phyloP scores from a whole-genome alignment of 1,140 invertebrate genomes.

The Camponotus pennsylvanicus region DNA sequence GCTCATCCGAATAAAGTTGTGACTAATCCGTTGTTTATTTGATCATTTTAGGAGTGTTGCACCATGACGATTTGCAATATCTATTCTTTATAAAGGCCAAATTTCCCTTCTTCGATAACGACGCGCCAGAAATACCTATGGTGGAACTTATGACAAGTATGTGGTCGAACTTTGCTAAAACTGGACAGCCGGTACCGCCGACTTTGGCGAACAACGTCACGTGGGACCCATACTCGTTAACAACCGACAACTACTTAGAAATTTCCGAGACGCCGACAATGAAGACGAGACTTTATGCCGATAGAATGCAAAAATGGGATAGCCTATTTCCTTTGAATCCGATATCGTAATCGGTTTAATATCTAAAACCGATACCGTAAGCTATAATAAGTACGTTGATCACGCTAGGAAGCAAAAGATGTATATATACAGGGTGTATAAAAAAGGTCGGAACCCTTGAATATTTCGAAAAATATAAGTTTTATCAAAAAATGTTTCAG shows the following conservation, averaged over 20 bases:
- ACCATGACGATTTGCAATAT: slow-evolving; percentile 89
- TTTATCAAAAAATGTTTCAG: too few relatives aligned
- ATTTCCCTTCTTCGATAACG: slow-evolving; percentile 70
- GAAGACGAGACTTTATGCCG: slow-evolving; percentile 85
- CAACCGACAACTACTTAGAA: slow-evolving; percentile 87
- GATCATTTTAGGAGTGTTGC: slow-evolving; percentile 85
- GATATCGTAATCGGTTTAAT: too few relatives aligned
- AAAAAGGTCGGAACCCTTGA: too few relatives aligned
- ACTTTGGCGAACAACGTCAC: slow-evolving; percentile 75
- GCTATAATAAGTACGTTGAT: background rate
- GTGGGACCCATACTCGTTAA: slow-evolving; percentile 86
- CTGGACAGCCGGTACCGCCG: slow-evolving; percentile 75
- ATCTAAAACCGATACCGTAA: too few relatives aligned
- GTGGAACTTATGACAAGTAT: slow-evolving; percentile 80
- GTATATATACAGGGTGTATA: too few relatives aligned
- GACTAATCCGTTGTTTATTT: background rate
- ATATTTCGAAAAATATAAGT: too few relatives aligned
- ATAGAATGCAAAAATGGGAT: slow-evolving; percentile 88
- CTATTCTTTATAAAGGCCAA: slow-evolving; percentile 86
- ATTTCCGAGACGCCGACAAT: slow-evolving; percentile 84
- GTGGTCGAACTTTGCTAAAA: slow-evolving; percentile 80
- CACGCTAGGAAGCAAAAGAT: background rate
- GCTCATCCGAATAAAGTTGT: background rate
- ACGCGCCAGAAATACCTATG: slow-evolving; percentile 76
- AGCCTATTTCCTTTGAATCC: slow-evolving; percentile 84